Percentiles rank a stretch among this genome's conserved stretches.
phyloP scores from a whole-genome alignment of 2,113 vertebrate genomes.

The Cervus canadensis region DNA sequence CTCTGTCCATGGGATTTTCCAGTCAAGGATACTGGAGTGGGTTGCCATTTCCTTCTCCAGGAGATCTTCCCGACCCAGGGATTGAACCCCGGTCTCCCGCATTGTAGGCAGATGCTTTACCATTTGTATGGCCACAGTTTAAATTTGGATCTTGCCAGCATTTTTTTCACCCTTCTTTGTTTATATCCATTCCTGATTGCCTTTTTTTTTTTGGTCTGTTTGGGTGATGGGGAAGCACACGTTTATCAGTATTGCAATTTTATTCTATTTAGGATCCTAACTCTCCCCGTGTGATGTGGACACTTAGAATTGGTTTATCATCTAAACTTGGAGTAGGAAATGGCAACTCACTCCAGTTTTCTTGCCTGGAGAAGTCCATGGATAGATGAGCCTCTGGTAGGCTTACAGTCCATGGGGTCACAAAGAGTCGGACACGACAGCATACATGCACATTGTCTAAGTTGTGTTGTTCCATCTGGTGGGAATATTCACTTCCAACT shows the following conservation, averaged over 20 bases:
- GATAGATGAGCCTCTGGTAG: neutral
- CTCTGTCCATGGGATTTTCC: too few species aligned
- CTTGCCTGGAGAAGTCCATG: neutral
- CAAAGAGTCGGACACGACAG: neutral
- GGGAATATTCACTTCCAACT: neutral
- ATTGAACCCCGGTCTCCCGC: too few species aligned
- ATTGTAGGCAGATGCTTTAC: too few species aligned
- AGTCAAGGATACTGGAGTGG: too few species aligned
- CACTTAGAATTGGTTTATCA: neutral
- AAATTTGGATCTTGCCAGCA: neutral
- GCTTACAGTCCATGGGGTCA: neutral
- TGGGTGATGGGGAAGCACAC: neutral
- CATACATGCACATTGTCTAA: accelerated
- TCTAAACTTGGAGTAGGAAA: neutral
- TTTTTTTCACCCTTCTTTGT: neutral
- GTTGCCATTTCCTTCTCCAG: too few species aligned
- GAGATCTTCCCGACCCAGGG: too few species aligned
- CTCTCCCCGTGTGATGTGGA: neutral
- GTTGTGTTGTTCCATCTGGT: neutral
- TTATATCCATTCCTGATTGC: neutral
- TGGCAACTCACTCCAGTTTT: neutral
- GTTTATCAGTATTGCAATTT: neutral
- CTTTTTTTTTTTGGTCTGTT: neutral
- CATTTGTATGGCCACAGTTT: neutral
- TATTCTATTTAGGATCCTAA: neutral